Percentiles rank a stretch among this genome's conserved stretches.
phyloP scores from a whole-genome alignment of 2,888 invertebrate genomes.

The Tridacna gigas region DNA sequence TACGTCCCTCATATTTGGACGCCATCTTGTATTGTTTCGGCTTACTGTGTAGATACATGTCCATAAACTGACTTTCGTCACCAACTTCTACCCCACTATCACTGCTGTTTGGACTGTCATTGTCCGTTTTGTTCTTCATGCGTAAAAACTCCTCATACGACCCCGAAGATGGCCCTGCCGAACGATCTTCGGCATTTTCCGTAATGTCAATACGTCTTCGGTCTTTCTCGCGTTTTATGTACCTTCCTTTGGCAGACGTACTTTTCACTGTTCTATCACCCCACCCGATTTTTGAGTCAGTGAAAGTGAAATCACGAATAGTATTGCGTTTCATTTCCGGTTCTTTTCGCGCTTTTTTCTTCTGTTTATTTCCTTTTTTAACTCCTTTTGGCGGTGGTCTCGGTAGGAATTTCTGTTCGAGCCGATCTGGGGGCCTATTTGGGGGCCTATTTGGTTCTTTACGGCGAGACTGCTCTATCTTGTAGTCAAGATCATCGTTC shows the following conservation, averaged over 20 bases:
- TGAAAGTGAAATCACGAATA: constrained; percentile 67
- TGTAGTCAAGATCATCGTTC: constrained; percentile 64
- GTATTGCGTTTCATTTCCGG: constrained; percentile 62
- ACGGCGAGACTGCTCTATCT: constrained; percentile 2
- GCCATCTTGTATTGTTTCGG: constrained; percentile 64
- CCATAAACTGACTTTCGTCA: constrained; percentile 38
- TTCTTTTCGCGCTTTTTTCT: constrained; percentile 39
- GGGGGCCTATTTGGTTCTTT: not conserved
- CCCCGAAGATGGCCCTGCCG: constrained; percentile 26
- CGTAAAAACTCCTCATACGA: constrained; percentile 71
- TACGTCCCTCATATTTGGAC: constrained; percentile 39
- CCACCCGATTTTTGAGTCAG: constrained; percentile 70
- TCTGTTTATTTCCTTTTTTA: constrained; percentile 23
- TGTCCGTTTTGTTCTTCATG: constrained; percentile 47
- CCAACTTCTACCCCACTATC: constrained; percentile 61
- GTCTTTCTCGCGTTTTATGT: constrained; percentile 69
- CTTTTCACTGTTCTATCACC: constrained; percentile 70
- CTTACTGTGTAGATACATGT: constrained; percentile 62
- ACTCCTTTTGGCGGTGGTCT: not conserved
- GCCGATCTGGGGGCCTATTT: not conserved
- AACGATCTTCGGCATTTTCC: not conserved
- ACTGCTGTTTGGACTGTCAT: constrained; percentile 61
- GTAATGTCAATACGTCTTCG: constrained; percentile 41
- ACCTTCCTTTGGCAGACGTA: constrained; percentile 69
- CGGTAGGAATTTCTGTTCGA: constrained; percentile 12